phyloP scores from a whole-genome alignment of 2,113 vertebrate genomes.

The Pygoscelis antarcticus region DNA sequence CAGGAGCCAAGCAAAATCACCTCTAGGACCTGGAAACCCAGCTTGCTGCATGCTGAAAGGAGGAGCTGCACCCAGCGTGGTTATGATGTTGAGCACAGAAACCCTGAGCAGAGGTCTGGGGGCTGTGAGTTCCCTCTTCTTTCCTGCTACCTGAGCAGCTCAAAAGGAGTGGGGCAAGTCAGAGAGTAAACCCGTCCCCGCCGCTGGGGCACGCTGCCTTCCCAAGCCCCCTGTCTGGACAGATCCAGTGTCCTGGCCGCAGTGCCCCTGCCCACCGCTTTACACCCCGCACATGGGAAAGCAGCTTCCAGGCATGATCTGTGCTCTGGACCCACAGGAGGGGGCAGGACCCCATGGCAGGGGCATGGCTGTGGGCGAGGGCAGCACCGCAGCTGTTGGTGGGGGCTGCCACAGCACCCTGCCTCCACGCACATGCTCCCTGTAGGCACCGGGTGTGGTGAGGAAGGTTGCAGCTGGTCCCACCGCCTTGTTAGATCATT shows the following conservation, averaged over 20 bases:
- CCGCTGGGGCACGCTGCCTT: background rate
- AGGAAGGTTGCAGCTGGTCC: background rate
- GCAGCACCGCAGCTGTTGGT: background rate
- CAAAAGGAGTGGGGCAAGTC: background rate
- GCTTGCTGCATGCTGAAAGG: background rate
- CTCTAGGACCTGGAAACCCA: background rate
- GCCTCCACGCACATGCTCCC: background rate
- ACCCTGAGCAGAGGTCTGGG: rapidly evolving
- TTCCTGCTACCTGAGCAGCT: background rate
- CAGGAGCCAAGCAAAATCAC: background rate
- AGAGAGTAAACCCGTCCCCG: rapidly evolving
- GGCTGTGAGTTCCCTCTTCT: background rate
- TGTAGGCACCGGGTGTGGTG: rapidly evolving
- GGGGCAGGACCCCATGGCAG: background rate
- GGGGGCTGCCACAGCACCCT: background rate
- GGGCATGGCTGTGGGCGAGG: background rate
- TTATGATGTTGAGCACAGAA: background rate
- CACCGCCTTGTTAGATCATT: background rate
- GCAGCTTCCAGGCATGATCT: background rate
- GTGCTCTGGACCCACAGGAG: background rate
- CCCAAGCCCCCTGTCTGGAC: background rate
- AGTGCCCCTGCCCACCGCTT: background rate
- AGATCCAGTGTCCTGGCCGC: background rate
- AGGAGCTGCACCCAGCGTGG: background rate
- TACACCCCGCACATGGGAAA: background rate